These are phyloP conservation scores for Drosophila melanica DNA, from an alignment of 1,140 invertebrate genomes.

Conservation along the genomic window DNA sequence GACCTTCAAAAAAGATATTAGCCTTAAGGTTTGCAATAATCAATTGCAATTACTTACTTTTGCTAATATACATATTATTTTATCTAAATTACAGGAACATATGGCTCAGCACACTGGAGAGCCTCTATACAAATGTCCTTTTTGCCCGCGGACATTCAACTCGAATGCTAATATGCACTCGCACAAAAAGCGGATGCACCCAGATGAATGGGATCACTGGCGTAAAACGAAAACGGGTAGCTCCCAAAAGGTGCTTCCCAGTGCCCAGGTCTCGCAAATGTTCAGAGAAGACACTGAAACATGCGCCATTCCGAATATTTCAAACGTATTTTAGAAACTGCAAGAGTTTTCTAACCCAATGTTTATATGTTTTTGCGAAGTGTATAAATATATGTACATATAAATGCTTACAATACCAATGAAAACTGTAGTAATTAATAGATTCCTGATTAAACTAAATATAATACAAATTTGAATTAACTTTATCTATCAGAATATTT, in stretches of 20 bases:
- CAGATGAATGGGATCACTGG: conserved; percentile 78
- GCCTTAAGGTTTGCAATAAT: conserved; percentile 57
- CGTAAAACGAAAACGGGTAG: conserved; percentile 78
- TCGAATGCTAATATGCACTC: conserved; percentile 83
- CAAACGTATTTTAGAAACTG: conserved; percentile 24
- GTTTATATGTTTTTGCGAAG: conserved; percentile 18
- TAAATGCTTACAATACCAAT: conserved; percentile 15
- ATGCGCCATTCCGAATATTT: conserved; percentile 61
- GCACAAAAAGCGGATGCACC: conserved; percentile 82
- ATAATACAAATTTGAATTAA: not conserved
- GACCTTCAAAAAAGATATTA: conserved; percentile 81
- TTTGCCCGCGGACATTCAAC: conserved; percentile 79
- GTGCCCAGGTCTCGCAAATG: conserved; percentile 72
- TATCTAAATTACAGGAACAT: conserved; percentile 65
- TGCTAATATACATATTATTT: not conserved
- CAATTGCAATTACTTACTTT: not conserved
- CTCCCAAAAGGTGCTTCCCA: conserved; percentile 69
- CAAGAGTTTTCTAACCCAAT: conserved; percentile 3
- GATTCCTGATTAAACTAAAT: conserved; percentile 2
- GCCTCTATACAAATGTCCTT: conserved; percentile 77
- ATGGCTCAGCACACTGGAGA: conserved; percentile 82
- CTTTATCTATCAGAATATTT: too few species aligned
- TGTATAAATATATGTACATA: conserved; percentile 8
- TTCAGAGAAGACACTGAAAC: conserved; percentile 63
- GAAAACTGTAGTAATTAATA: not conserved